Evolutionary conservation across 2,797 vertebrate species (phyloP), one percentile per base, ranked within the genome.

Genomic region (Ciconia nigra): DNA sequence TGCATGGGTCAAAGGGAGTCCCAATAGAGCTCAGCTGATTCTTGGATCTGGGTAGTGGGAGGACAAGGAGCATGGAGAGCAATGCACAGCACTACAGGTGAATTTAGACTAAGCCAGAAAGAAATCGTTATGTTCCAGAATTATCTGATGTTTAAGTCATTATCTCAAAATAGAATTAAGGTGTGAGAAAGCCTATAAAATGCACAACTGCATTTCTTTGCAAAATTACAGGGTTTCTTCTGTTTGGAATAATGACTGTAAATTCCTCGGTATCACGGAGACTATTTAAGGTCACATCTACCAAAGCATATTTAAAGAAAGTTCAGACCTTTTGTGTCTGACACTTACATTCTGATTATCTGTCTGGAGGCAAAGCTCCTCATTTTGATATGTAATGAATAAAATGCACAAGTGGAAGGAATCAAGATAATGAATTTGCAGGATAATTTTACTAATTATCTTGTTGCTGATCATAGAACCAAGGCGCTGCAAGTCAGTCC

Each of bases 401-500:
- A 95, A 96, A 97, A 96, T 93, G 86, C 90, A 95, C 94, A 96
- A 97, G 90, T 97, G 94, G 93, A 97, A 97, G 88, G 97, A 97
- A 96, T 97, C 92, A 97, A 94, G 96, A 95, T 97, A 97, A 97
- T 97, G 95, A 97, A 97, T 98, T 97, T 95, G 85, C 72, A 77
- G 92, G 92, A 94, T 98, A 97, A 98, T 97, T 98, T 96, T 94
- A 91, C 96, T 98, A 97, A 97, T 98, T 97, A 97, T 96, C 94
- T 78, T 83, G 84, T 97, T 97, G 94, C 91, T 97, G 77, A 96
- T 98, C 89, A 42, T 81, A 89, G 93, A 96, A 91, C 87, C 51
- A 79, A 91, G 88, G 94, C 59, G 4, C 87, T 92, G 90, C 58
- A 89, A 97, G 94, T 97, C 95, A 97, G 67, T 97, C 89, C 63